These are phyloP conservation scores for Perizoma affinitatum DNA, from an alignment of 2,888 invertebrate species.

Conservation along the genomic window DNA sequence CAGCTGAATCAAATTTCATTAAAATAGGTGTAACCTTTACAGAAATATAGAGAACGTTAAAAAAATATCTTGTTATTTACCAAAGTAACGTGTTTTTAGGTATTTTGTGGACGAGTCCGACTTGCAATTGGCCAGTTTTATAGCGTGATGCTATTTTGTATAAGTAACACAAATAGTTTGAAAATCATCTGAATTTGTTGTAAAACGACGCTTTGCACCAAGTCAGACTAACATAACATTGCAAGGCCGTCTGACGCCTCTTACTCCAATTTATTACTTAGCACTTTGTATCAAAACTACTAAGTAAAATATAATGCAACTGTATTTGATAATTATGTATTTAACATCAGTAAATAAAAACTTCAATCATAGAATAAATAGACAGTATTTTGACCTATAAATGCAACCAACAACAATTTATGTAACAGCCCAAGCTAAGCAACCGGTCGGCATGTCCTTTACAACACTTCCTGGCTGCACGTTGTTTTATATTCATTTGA, in stretches of 20 bases:
- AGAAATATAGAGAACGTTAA: no score
- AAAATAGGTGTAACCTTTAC: no score
- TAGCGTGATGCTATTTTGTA: no score
- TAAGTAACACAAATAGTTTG: no score
- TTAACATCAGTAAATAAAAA: no score
- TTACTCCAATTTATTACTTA: slow-evolving; percentile 7
- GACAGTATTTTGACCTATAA: slow-evolving; percentile 16
- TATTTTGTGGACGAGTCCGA: no score
- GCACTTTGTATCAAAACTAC: not conserved
- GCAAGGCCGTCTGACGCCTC: slow-evolving; percentile 13
- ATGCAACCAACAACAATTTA: slow-evolving; percentile 15
- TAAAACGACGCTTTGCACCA: not conserved
- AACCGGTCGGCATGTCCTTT: slow-evolving; percentile 29
- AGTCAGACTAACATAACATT: not conserved
- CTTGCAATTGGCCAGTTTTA: no score
- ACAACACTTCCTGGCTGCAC: slow-evolving; percentile 23
- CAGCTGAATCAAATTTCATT: no score
- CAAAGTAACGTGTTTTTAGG: no score
- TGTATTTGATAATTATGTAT: no score
- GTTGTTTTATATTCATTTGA: not conserved
- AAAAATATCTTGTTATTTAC: no score
- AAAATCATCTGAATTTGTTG: slow-evolving; percentile 2
- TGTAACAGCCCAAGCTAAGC: slow-evolving; percentile 14
- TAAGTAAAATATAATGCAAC: not conserved
- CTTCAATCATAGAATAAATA: no score